phyloP scores from a whole-genome alignment of 2,888 invertebrate genomes.

The Caenorhabditis sp. region DNA sequence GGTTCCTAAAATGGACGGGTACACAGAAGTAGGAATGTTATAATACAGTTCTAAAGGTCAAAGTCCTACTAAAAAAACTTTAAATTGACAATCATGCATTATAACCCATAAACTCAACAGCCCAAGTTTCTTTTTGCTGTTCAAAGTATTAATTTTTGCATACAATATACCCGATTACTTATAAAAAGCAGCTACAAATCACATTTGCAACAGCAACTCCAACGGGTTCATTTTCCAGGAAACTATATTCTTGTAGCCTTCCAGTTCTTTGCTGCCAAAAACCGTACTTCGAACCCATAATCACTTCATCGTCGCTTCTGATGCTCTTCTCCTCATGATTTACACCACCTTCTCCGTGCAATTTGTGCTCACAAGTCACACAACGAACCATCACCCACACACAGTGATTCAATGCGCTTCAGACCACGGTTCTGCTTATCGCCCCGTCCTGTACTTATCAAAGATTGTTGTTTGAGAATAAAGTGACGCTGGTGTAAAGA shows the following conservation, averaged over 20 bases:
- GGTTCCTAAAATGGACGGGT: no score
- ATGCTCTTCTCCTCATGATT: constrained; percentile 49
- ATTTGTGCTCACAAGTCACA: constrained; percentile 41
- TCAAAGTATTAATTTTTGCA: no score
- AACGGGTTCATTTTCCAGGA: background rate
- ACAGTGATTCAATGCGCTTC: constrained; percentile 32
- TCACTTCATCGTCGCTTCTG: background rate
- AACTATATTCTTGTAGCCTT: constrained; percentile 6
- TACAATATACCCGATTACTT: background rate
- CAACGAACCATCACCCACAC: constrained; percentile 13
- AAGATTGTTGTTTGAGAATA: background rate
- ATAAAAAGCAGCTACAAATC: background rate
- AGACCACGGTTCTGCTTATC: constrained; percentile 2
- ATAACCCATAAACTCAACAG: no score
- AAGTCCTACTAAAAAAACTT: no score
- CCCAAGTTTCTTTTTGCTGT: no score
- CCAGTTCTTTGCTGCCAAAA: constrained; percentile 20
- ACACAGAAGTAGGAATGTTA: no score
- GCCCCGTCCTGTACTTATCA: background rate
- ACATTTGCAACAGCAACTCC: background rate
- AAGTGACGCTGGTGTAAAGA: background rate
- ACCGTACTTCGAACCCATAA: background rate
- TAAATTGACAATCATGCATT: no score
- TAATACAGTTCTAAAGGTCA: no score
- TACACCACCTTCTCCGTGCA: constrained; percentile 12